Evolutionary conservation across 2,888 invertebrate species (phyloP).

Genomic region (Crepidodera aurea): DNA sequence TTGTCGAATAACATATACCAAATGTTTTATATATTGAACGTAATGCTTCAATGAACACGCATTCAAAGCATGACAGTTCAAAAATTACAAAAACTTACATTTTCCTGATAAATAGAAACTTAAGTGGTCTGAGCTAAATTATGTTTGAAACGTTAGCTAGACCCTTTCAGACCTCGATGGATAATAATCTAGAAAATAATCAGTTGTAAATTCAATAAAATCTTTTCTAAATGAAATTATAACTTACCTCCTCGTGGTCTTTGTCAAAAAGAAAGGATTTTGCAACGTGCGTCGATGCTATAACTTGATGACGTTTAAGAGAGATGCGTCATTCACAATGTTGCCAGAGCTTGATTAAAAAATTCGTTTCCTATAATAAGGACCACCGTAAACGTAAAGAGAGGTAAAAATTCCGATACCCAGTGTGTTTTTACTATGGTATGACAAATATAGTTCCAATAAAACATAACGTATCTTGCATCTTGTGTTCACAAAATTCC

Average conservation of each 20-base stretch:
- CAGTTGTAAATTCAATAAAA: neutral
- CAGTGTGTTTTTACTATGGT: too few relatives aligned
- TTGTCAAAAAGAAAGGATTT: conserved; percentile 7
- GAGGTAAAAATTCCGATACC: too few relatives aligned
- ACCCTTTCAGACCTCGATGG: conserved; percentile 12
- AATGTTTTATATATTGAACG: neutral
- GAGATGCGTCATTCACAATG: too few relatives aligned
- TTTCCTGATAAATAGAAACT: neutral
- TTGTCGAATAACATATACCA: neutral
- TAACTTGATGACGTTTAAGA: too few relatives aligned
- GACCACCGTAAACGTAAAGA: too few relatives aligned
- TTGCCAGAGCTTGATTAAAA: too few relatives aligned
- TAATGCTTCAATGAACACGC: neutral
- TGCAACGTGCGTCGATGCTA: neutral
- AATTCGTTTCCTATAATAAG: too few relatives aligned
- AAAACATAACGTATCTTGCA: too few relatives aligned
- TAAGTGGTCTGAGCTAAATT: neutral
- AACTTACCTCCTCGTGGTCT: conserved; percentile 16
- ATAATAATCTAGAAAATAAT: conserved; percentile 9
- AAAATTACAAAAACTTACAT: conserved; percentile 5
- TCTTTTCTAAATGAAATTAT: neutral
- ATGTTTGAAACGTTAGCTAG: neutral
- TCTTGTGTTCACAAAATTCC: too few relatives aligned
- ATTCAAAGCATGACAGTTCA: too few relatives aligned
- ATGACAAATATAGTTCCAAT: too few relatives aligned